A percentile compares a stretch with the other conserved stretches of the same genome.
phyloP scores from a whole-genome alignment of 2,888 invertebrate genomes.

The Sepiola atlantica region DNA sequence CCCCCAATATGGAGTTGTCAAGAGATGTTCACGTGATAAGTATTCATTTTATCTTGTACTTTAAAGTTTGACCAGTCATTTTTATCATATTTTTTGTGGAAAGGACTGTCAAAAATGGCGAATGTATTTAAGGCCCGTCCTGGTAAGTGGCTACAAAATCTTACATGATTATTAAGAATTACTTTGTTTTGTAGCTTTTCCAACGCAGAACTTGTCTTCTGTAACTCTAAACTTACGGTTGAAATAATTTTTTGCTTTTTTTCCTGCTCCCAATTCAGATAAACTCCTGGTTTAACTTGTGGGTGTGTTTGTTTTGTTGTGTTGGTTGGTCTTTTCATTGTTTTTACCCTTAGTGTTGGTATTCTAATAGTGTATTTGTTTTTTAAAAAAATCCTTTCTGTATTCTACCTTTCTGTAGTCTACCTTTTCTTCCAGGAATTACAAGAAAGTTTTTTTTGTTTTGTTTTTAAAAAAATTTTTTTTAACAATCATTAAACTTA shows the following conservation, averaged over 20 bases:
- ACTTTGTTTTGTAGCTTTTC: not conserved
- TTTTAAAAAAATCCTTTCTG: not conserved
- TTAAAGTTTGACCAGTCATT: conserved; percentile 44
- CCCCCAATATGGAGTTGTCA: not conserved
- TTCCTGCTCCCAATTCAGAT: not conserved
- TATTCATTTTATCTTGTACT: conserved; percentile 35
- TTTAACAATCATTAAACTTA: no score
- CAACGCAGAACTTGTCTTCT: not conserved
- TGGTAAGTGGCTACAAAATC: conserved; percentile 17
- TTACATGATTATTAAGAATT: not conserved
- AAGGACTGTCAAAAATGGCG: conserved; percentile 24
- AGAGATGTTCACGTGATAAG: conserved; percentile 33
- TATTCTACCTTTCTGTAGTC: not conserved
- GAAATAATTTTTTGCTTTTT: not conserved
- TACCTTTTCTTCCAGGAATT: not conserved
- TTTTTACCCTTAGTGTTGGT: not conserved
- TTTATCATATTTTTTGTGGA: not conserved
- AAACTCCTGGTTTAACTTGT: not conserved
- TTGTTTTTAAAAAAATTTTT: no score
- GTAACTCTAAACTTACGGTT: not conserved
- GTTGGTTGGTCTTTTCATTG: not conserved
- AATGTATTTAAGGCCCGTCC: not conserved
- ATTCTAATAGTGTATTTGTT: not conserved
- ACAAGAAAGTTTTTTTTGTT: no score
- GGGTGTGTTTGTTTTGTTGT: not conserved